Evolutionary conservation across 2,888 invertebrate species (phyloP).

Genomic region (Prenolepis imparis): DNA sequence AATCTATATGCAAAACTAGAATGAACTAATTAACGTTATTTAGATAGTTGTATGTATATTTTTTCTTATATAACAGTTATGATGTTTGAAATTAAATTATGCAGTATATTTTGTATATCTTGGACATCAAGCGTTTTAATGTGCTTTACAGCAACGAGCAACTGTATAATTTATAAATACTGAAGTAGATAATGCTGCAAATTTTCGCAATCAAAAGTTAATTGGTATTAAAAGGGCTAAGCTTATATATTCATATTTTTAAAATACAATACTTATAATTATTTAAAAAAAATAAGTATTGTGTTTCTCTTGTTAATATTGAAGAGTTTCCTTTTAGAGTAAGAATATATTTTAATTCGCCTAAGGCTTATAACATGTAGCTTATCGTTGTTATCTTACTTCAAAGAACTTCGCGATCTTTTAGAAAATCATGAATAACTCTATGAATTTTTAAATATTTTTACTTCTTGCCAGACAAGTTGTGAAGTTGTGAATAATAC

Average conservation of each 20-base stretch:
- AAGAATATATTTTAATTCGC: background rate
- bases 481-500: no score
- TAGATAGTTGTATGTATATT: background rate
- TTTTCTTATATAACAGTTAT: background rate
- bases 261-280: no score
- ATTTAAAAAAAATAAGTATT: no score
- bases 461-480: background rate
- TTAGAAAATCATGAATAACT: background rate
- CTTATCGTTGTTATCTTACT: background rate
- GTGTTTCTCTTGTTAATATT: background rate
- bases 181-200: background rate
- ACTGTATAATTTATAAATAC: conserved; percentile 16
- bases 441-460: background rate
- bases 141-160: background rate
- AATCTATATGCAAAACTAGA: background rate
- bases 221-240: background rate
- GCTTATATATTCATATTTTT: background rate
- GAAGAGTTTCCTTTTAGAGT: background rate
- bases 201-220: conserved; percentile 4
- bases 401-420: background rate
- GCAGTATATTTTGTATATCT: background rate
- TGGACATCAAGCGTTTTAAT: background rate
- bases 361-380: background rate
- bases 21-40: background rate
- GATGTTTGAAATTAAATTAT: conserved; percentile 15